These are phyloP conservation scores for Myiotriccus ornatus DNA, from an alignment of 2,797 vertebrate species.

Conservation along the genomic window DNA sequence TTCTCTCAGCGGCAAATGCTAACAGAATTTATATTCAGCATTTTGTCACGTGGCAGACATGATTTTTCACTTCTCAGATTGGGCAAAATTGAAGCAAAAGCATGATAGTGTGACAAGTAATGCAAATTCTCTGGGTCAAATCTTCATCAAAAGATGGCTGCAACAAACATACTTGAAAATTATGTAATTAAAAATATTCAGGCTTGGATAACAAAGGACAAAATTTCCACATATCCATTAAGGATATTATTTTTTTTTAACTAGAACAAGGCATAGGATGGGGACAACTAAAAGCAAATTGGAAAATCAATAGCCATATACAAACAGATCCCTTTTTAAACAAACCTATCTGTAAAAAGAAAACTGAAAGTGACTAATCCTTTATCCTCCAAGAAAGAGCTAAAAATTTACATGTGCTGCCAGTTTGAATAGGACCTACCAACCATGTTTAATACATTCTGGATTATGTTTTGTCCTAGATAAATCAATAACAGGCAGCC, in stretches of 20 bases:
- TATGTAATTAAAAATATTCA: neutral
- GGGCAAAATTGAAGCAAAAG: conserved; percentile 44
- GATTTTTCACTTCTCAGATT: conserved; percentile 49
- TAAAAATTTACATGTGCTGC: conserved; percentile 27
- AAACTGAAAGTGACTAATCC: neutral
- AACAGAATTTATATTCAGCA: conserved; percentile 56
- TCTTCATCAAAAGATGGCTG: neutral
- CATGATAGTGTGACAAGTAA: neutral
- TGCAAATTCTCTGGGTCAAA: neutral
- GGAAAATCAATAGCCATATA: conserved; percentile 25
- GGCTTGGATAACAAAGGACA: neutral
- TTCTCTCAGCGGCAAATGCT: conserved; percentile 19
- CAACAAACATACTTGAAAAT: neutral
- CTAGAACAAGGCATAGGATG: neutral
- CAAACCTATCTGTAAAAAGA: conserved; percentile 28
- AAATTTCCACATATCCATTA: neutral
- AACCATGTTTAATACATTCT: conserved; percentile 41
- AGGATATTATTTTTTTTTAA: neutral
- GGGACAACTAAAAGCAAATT: neutral
- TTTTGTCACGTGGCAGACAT: conserved; percentile 23
- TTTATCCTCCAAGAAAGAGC: conserved; percentile 34
- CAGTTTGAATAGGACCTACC: conserved; percentile 26
- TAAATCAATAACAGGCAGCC: conserved; percentile 61
- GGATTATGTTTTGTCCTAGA: conserved; percentile 57
- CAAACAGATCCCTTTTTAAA: neutral